phyloP scores from a whole-genome alignment of 2,888 invertebrate species.

The Epiblema foenella region DNA sequence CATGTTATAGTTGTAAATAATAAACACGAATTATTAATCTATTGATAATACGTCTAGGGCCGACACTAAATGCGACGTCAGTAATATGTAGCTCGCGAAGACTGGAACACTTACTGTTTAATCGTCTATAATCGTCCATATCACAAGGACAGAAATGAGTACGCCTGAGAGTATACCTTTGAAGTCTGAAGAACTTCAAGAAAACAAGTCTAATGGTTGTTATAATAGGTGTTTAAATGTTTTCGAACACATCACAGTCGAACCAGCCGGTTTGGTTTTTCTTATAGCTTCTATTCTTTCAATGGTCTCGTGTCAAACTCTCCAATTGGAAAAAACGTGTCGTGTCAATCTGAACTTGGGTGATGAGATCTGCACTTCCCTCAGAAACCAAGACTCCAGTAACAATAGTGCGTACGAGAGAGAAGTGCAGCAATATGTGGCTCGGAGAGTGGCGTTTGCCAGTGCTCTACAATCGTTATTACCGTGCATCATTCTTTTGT shows the following conservation, averaged over 20 bases:
- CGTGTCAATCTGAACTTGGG: conserved; percentile 89
- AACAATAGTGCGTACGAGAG: conserved; percentile 71
- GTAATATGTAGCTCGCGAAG: conserved; percentile 8
- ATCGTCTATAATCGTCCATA: not conserved
- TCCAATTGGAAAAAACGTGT: conserved; percentile 91
- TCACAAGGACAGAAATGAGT: not conserved
- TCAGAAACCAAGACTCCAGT: conserved; percentile 86
- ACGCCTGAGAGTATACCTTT: not conserved
- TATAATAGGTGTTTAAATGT: not conserved
- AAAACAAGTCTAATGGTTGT: not conserved
- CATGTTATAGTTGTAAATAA: not conserved
- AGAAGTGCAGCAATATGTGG: conserved; percentile 86
- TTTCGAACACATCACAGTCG: conserved; percentile 52
- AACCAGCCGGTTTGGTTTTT: conserved; percentile 54
- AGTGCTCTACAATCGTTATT: conserved; percentile 89
- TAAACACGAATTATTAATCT: conserved; percentile 4
- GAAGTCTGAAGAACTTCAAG: not conserved
- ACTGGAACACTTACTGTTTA: not conserved
- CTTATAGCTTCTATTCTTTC: conserved; percentile 69
- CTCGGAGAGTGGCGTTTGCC: conserved; percentile 90
- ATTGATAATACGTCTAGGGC: not conserved
- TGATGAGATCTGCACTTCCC: conserved; percentile 87
- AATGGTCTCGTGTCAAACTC: conserved; percentile 88
- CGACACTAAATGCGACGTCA: not conserved
- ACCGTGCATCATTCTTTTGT: conserved; percentile 89